A percentile compares a stretch with the other conserved stretches of the same genome.
phyloP scores from a whole-genome alignment of 2,888 invertebrate species.

The Cephus pygmeus region DNA sequence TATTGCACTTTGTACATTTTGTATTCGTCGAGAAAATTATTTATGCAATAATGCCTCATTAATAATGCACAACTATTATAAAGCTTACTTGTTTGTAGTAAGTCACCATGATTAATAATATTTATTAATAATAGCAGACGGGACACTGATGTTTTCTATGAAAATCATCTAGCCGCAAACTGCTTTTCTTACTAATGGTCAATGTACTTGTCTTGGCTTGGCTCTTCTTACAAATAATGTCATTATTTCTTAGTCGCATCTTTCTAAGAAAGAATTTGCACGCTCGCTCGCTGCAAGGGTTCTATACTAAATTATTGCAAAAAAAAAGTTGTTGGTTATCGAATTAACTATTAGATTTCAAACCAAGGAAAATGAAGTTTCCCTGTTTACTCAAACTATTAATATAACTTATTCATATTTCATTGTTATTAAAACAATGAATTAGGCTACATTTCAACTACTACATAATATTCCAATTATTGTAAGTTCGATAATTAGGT shows the following conservation, averaged over 20 bases:
- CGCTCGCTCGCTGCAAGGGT: neutral
- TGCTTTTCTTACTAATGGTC: neutral
- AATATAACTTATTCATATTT: neutral
- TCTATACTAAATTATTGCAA: neutral
- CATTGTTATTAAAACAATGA: neutral
- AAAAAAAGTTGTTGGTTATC: neutral
- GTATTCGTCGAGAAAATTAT: neutral
- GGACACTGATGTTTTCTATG: neutral
- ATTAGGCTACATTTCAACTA: neutral
- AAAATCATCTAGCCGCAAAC: neutral
- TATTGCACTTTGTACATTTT: constrained; percentile 26
- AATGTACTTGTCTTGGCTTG: neutral
- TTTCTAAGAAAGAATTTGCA: neutral
- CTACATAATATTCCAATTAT: neutral
- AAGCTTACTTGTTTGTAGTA: neutral
- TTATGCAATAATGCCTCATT: neutral
- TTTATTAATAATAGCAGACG: neutral
- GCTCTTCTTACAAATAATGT: neutral
- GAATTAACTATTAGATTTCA: neutral
- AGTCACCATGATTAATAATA: neutral
- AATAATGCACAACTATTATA: neutral
- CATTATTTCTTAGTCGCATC: neutral
- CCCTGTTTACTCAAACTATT: neutral
- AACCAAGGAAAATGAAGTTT: neutral
- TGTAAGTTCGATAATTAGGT: neutral